Percentiles rank a stretch among this genome's conserved stretches.
Evolutionary conservation across 2,888 invertebrate genomes (phyloP).

Genomic region (Lottia scabra): DNA sequence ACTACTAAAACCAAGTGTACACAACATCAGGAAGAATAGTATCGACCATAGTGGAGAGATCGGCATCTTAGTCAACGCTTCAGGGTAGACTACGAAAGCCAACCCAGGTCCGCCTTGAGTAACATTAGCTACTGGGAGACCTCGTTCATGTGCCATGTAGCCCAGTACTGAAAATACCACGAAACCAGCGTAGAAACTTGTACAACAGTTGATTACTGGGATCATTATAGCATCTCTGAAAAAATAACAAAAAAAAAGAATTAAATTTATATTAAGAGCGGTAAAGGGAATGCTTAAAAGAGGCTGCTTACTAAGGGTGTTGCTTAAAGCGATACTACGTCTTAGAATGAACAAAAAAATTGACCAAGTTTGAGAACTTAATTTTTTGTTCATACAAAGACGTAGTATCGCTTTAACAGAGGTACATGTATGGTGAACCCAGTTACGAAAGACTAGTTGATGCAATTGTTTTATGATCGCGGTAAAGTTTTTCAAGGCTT

Average conservation of each 20-base stretch:
- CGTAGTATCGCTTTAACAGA: too few species aligned
- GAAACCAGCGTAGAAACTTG: conserved; percentile 81
- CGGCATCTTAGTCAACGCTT: conserved; percentile 47
- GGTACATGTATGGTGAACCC: too few species aligned
- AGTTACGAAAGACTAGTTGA: too few species aligned
- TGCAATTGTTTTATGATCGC: too few species aligned
- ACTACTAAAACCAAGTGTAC: conserved; percentile 46
- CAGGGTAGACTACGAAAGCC: conserved; percentile 49
- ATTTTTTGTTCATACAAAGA: too few species aligned
- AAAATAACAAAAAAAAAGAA: neutral
- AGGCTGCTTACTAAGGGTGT: too few species aligned
- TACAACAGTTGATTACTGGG: conserved; percentile 81
- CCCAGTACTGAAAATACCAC: conserved; percentile 42
- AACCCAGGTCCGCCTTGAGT: conserved; percentile 66
- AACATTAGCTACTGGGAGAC: conserved; percentile 79
- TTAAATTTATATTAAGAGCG: too few species aligned
- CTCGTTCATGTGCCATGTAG: conserved; percentile 82
- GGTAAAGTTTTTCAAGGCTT: too few species aligned
- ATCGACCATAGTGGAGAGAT: conserved; percentile 45
- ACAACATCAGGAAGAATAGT: conserved; percentile 51
- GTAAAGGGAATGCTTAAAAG: too few species aligned
- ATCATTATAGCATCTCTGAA: conserved; percentile 81
- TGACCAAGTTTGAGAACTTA: too few species aligned
- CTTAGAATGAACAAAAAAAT: too few species aligned
- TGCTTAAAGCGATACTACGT: too few species aligned